Evolutionary conservation across 2,888 invertebrate genomes (phyloP), one percentile per base, ranked within the genome.

Genomic region (Yponomeuta malinellus): DNA sequence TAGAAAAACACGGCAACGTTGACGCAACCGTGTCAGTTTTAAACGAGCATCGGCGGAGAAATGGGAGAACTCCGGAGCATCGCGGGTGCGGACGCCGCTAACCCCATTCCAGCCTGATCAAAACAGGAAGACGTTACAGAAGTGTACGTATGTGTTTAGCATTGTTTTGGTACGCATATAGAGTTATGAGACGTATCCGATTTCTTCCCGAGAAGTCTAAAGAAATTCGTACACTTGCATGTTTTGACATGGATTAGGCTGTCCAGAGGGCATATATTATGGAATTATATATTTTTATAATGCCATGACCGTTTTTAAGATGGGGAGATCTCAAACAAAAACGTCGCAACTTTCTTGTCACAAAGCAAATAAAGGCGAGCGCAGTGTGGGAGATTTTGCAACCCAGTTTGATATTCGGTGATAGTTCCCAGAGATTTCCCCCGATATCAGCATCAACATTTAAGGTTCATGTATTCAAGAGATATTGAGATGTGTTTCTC

Each of bases 1-100:
- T 83, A 85, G 78, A 81, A 85, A 86, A 88, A 88, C 83, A 84
- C 83, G 81, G 76, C 80, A 82, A 83, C 81, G 84, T 84, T 88
- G 89, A 86, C 85, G 84, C 85, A 84, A 86, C 79, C 76, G 31
- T 48, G 67, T 59, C 52, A 15, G 52, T 59, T 59, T 59, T 59
- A 59, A 59, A 59, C 52, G 52, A 59, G 15, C 52, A 59, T 59
- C 52, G 52, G 52, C 52, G 15, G 52, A 59, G 52, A 59, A 59
- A 59, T 59, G 52, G 52, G 52, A 59, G 52, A 59, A 15, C 52
- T 12, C 15, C 43, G 8, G 43, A 43, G 8, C 43, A 43, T 8
- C 8, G 52, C 15, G 15, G 52, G 52, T 4, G 52, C 52, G 52
- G 52, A 12, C 52, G 52, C 75, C 77, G 75, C 75, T 86, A 84